Evolutionary conservation across 1,140 invertebrate genomes (phyloP), one percentile per base, ranked within the genome.

Genomic region (Episyrphus balteatus): DNA sequence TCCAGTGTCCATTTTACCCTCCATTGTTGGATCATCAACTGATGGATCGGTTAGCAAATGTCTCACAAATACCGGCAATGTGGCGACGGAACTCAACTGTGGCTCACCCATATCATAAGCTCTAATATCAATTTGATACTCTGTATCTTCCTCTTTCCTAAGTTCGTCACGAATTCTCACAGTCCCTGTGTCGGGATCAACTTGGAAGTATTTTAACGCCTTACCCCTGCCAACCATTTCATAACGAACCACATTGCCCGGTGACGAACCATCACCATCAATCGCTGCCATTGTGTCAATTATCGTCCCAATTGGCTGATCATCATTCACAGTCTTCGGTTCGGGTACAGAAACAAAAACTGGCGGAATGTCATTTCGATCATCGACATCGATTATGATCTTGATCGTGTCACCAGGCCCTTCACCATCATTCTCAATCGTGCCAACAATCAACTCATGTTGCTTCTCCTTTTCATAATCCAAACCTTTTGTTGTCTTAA

Each of bases 61-160:
- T 44, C 86, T 80, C 8, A 94, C 84, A 55, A 81, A 88, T 1
- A 94, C 77, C 2, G 82, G 84, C 0, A 92, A 75, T 1, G 83
- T 86, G 1, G 82, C 80, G 3, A 86, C 80, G 1, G 84, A 86
- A 7, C 81, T 85, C 44, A 92, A 71, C 53, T 84, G 80, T 0
- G 91, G 91, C 32, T 89, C 85, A 0, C 86, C 88, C 51, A 88
- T 75, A 62, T 96, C 91, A 59, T 87, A 89, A 0, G 86, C 90
- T 49, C 82, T 78, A 0, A 96, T 81, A 61, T 89, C 84, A 39
- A 93, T 79, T 33, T 86, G 84, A 70, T 89, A 92, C 70, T 92
- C 87, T 18, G 81, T 86, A 58, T 87, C 82, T 11, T 82, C 76
- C 62, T 90, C 86, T 63, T 91, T 92, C 36, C 83, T 75, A 26